A percentile compares a stretch with the other conserved stretches of the same genome.
Evolutionary conservation across 2,797 vertebrate genomes (phyloP).

Genomic region (Rhabdomys pumilio): DNA sequence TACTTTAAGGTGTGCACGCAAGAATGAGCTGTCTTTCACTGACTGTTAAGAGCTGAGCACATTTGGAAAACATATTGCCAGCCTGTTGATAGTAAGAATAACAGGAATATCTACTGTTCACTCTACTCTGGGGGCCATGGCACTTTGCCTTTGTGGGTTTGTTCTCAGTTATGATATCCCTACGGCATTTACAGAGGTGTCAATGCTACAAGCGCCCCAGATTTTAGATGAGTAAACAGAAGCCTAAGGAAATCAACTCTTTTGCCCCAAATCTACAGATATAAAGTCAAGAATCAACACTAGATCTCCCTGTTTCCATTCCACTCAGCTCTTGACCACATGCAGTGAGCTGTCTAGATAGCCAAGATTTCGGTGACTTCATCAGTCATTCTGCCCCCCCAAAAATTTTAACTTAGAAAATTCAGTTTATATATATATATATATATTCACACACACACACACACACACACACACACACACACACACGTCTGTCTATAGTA

Average conservation of each 20-base stretch:
- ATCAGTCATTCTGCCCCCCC: background rate
- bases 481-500: background rate
- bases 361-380: conserved; percentile 10
- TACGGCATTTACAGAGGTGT: background rate
- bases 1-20: background rate
- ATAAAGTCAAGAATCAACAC: conserved; percentile 19
- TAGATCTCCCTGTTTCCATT: background rate
- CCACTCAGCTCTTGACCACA: background rate
- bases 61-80: conserved; percentile 2
- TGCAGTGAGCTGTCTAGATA: background rate
- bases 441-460: too few species aligned
- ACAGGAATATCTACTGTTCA: background rate
- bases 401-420: conserved; percentile 37
- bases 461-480: too few species aligned
- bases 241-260: background rate
- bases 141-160: conserved; percentile 12
- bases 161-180: background rate
- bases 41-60: background rate
- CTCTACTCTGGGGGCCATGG: background rate
- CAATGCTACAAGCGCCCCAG: background rate
- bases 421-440: background rate
- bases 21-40: background rate
- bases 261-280: background rate
- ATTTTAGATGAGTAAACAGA: conserved; percentile 25
- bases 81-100: background rate